Conservation (phyloP, 2,888 invertebrate species). For the Eretmocerus hayati region DNA sequence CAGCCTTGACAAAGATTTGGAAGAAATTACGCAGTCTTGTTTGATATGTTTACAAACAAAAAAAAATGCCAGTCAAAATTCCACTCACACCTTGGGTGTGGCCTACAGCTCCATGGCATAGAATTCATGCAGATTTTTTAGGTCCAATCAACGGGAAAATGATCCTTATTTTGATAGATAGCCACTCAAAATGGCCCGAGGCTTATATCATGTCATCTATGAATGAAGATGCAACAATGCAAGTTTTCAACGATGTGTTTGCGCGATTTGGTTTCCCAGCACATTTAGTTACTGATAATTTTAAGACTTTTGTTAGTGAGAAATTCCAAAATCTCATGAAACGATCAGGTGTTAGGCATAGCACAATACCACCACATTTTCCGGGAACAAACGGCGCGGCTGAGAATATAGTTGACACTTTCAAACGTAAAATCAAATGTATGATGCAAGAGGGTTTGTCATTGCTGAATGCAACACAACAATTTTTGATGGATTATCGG, state of each 20-base stretch:
- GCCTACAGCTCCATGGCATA: too few species aligned
- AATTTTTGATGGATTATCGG: constrained; percentile 1
- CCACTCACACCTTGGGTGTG: too few species aligned
- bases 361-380: constrained; percentile 21
- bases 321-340: constrained; percentile 25
- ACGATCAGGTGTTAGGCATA: constrained; percentile 24
- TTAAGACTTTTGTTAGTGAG: constrained; percentile 25
- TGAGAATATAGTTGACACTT: constrained; percentile 18
- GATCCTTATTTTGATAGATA: too few species aligned
- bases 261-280: constrained; percentile 24
- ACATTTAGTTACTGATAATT: constrained; percentile 28
- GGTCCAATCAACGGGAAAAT: too few species aligned
- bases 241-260: constrained; percentile 25
- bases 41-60: constrained; percentile 24
- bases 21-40: constrained; percentile 25
- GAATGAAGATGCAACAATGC: constrained; percentile 24
- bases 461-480: neutral
- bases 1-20: constrained; percentile 27
- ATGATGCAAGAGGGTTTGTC: constrained; percentile 1
- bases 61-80: constrained; percentile 12
- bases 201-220: too few species aligned
- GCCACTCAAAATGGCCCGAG: too few species aligned
- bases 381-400: neutral
- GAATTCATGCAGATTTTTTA: too few species aligned
- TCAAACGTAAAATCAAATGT: constrained; percentile 17